Evolutionary conservation across 2,797 vertebrate genomes (phyloP).

Genomic region (Myotis pilosus): DNA sequence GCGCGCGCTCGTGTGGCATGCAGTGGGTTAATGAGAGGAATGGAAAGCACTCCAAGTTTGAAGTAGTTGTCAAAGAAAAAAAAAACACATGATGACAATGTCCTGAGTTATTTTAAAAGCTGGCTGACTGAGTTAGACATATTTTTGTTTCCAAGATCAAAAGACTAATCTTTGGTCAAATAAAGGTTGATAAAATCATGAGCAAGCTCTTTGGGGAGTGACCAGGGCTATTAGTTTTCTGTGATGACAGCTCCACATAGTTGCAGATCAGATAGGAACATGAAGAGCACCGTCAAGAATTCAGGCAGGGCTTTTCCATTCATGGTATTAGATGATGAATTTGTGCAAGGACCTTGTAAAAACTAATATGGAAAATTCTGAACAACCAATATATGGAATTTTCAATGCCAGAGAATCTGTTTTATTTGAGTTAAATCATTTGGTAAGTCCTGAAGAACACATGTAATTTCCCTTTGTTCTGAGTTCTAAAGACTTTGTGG

Average conservation of each 20-base stretch:
- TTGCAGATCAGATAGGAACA: constrained; percentile 63
- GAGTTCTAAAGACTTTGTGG: not conserved
- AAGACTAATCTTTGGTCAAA: constrained; percentile 67
- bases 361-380: not conserved
- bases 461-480: not conserved
- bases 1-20: too few relatives aligned
- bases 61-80: constrained; percentile 12
- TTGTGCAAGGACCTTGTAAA: not conserved
- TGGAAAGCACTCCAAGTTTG: not conserved
- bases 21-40: not conserved
- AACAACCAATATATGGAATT: not conserved
- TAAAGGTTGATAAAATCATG: constrained; percentile 70
- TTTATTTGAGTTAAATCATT: constrained; percentile 15
- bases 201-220: constrained; percentile 53
- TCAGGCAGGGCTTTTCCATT: not conserved
- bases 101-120: constrained; percentile 58
- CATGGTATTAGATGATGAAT: not conserved
- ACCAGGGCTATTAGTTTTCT: constrained; percentile 60
- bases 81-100: not conserved
- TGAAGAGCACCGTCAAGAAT: not conserved
- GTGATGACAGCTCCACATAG: constrained; percentile 62
- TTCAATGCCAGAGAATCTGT: not conserved
- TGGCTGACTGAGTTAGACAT: constrained; percentile 42
- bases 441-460: not conserved
- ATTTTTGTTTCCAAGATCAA: constrained; percentile 71